Base-by-base conservation (phyloP, 2,797 vertebrate genomes). In the Neosilurus mollespiculum region DNA sequence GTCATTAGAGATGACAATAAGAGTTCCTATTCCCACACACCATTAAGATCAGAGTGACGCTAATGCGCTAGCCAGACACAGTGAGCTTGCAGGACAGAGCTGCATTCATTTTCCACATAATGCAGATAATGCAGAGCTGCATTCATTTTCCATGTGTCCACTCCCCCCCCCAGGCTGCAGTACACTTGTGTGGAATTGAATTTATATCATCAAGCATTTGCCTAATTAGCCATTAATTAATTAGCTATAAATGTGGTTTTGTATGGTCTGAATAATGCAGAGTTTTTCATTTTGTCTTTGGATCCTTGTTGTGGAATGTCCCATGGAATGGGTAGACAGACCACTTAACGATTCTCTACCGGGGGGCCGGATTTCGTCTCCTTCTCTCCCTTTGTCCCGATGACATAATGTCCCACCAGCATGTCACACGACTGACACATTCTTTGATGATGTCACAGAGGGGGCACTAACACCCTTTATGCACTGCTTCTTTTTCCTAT, bases 1-100 rank as follows among this genome's bases (percentile, higher is more conserved):
- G 83, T 83, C 81, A 87, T 87, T 85, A 87, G 81, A 73, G 81
- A 83, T 85, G 87, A 87, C 87, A 86, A 69, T 81, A 71, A 83
- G 85, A 81, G 80, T 82, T 82, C 83, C 71, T 81, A 43, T 79
- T 86, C 80, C 64, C 54, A 20, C 30, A 75, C 56, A 30, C 83
- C 84, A 83, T 89, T 87, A 86, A 78, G 81, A 87, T 88, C 78
- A 83, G 84, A 84, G 80, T 88, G 85, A 89, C 89, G 87, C 78
- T 87, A 88, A 87, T 85, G 81, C 26, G 6, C 37, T 80, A 34
- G 77, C 61, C 61, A 81, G 80, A 81, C 6, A 43, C 73, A 0
- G 67, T 53, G 15, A 61, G 67, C 78, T 84, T 75, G 76, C 83
- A 72, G 73, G 79, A 80, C 24, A 69, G 51, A 58, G n/a, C 22